A percentile compares a stretch with the other conserved stretches of the same genome.
Evolutionary conservation across 2,888 invertebrate species (phyloP).

Genomic region (Taphrorychus bicolor): DNA sequence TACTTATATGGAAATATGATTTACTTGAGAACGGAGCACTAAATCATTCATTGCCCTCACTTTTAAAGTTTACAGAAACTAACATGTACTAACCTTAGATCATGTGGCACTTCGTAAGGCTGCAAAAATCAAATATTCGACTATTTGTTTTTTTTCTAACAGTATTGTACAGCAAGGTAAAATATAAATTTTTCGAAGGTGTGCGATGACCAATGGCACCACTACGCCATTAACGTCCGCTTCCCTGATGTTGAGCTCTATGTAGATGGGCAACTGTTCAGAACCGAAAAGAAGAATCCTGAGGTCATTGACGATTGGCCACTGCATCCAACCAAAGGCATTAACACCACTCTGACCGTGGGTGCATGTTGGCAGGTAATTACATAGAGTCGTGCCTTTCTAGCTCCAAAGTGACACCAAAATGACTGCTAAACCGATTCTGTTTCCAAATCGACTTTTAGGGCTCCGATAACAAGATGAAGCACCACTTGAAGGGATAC

Average conservation of each 20-base stretch:
- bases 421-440: background rate
- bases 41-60: too few species aligned
- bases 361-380: constrained; percentile 97
- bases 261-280: constrained; percentile 83
- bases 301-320: constrained; percentile 99
- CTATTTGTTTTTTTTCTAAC: too few species aligned
- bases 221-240: constrained; percentile 92
- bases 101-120: too few species aligned
- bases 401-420: too few species aligned
- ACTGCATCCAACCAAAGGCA: constrained; percentile 91
- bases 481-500: constrained; percentile 89
- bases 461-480: constrained; percentile 88
- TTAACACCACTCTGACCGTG: constrained; percentile 91
- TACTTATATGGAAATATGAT: too few species aligned
- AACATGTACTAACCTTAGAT: too few species aligned
- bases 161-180: background rate
- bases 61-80: too few species aligned
- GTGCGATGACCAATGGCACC: constrained; percentile 99
- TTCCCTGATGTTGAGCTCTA: constrained; percentile 89
- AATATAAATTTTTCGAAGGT: constrained; percentile 62
- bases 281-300: constrained; percentile 77
- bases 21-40: too few species aligned
- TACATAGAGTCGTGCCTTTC: background rate
- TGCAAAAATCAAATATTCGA: too few species aligned
- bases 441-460: constrained; percentile 28